Percentiles rank a stretch among this genome's conserved stretches.
These are phyloP conservation scores for Matsumurasca onukii DNA, from an alignment of 1,140 invertebrate genomes.

Conservation along the genomic window DNA sequence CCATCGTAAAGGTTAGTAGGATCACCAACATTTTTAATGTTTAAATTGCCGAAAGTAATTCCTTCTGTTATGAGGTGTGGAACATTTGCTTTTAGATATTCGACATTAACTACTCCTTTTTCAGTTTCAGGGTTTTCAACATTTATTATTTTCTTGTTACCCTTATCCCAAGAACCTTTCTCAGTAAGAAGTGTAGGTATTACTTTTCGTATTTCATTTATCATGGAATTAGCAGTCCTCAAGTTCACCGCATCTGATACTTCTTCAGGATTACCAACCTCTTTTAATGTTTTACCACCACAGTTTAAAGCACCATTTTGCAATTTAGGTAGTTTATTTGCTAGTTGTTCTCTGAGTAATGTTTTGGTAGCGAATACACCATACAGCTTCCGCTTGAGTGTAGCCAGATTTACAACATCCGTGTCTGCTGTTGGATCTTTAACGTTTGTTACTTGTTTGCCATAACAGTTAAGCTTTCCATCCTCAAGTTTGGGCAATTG, in stretches of 20 bases:
- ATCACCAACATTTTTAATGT: background rate
- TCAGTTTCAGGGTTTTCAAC: background rate
- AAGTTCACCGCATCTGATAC: background rate
- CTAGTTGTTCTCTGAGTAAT: too few relatives aligned
- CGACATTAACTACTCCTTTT: background rate
- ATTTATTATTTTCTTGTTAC: background rate
- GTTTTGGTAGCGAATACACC: too few relatives aligned
- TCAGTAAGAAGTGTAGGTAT: too few relatives aligned
- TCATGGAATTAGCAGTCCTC: too few relatives aligned
- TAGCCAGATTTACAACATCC: constrained; percentile 9
- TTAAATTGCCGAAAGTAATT: background rate
- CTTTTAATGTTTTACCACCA: background rate
- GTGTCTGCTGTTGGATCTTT: too few relatives aligned
- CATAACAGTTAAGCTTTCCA: too few relatives aligned
- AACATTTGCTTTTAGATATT: background rate
- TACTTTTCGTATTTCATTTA: too few relatives aligned
- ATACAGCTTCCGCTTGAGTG: too few relatives aligned
- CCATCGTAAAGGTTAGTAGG: too few relatives aligned
- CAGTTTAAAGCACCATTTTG: background rate
- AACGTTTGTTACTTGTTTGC: too few relatives aligned
- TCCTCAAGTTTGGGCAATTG: too few relatives aligned
- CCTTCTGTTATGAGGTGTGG: background rate
- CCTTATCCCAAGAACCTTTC: background rate
- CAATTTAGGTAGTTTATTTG: background rate
- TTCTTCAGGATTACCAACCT: background rate